These are phyloP conservation scores for Drosophila parvula DNA, from an alignment of 1,140 invertebrate genomes.

Conservation along the genomic window DNA sequence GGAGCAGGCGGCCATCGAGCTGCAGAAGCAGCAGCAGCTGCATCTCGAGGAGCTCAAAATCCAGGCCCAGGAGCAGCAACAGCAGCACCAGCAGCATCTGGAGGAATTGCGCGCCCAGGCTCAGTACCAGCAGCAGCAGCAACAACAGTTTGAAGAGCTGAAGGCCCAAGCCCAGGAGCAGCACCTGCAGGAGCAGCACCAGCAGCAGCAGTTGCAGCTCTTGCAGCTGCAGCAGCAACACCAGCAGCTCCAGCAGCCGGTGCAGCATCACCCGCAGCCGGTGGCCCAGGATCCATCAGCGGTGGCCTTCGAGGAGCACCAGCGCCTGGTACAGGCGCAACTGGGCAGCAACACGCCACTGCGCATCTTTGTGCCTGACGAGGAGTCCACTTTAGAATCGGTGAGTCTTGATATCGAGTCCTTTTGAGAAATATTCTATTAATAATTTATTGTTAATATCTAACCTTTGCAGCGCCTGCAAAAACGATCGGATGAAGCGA, in stretches of 20 bases:
- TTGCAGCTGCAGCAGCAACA: constrained; percentile 57
- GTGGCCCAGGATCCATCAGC: constrained; percentile 56
- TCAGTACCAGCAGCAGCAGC: constrained; percentile 58
- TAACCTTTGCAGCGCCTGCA: constrained; percentile 54
- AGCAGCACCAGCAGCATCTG: constrained; percentile 48
- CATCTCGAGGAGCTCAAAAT: constrained; percentile 55
- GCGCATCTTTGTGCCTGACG: constrained; percentile 81
- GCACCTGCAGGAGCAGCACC: constrained; percentile 51
- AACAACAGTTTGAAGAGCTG: constrained; percentile 56
- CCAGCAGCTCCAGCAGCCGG: constrained; percentile 45
- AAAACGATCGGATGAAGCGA: constrained; percentile 69
- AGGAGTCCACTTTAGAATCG: constrained; percentile 89
- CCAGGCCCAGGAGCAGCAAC: constrained; percentile 60
- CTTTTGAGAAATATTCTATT: background rate
- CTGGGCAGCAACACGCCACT: constrained; percentile 71
- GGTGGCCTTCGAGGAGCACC: constrained; percentile 76
- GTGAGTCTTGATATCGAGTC: constrained; percentile 20
- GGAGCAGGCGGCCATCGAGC: constrained; percentile 65
- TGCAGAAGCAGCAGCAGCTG: constrained; percentile 63
- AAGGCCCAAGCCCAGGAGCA: constrained; percentile 62
- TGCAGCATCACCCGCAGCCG: constrained; percentile 41
- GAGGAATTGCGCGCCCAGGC: constrained; percentile 60
- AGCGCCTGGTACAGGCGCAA: constrained; percentile 77
- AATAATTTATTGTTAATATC: background rate
- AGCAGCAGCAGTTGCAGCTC: constrained; percentile 44